phyloP scores from a whole-genome alignment of 2,888 invertebrate species.

The Apodemia hepburni region DNA sequence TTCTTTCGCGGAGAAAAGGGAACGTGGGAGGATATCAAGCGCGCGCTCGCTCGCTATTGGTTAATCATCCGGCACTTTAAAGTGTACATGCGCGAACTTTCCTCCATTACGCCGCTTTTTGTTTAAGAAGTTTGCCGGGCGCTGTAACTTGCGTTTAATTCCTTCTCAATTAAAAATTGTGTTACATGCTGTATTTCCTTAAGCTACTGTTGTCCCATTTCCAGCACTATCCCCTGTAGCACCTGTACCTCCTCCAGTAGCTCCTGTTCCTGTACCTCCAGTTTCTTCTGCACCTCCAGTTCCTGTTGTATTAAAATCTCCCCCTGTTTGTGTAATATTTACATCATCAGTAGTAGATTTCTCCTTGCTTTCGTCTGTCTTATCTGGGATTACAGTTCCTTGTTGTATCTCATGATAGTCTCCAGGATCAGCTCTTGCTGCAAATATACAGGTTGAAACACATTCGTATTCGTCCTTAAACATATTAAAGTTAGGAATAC shows the following conservation, averaged over 20 bases:
- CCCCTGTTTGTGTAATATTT: background rate
- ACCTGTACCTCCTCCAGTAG: background rate
- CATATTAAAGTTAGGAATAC: slow-evolving; percentile 64
- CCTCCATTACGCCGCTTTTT: no score
- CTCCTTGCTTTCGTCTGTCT: slow-evolving; percentile 16
- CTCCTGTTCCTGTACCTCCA: background rate
- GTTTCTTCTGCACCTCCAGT: background rate
- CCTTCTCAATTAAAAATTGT: no score
- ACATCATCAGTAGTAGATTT: background rate
- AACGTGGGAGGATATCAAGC: no score
- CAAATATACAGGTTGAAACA: slow-evolving; percentile 56
- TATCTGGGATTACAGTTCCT: slow-evolving; percentile 18
- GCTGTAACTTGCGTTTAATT: no score
- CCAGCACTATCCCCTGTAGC: background rate
- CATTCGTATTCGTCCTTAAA: slow-evolving; percentile 64
- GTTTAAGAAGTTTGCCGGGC: no score
- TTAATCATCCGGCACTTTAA: no score
- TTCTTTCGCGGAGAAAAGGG: no score
- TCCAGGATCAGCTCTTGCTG: slow-evolving; percentile 37
- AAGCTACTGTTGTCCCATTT: background rate
- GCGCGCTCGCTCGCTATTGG: no score
- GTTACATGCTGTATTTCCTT: background rate
- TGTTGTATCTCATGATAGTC: slow-evolving; percentile 39
- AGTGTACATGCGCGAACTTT: no score
- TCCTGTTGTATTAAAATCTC: background rate